These are phyloP conservation scores for Goniozus legneri DNA, from an alignment of 1,140 invertebrate genomes.

Conservation along the genomic window DNA sequence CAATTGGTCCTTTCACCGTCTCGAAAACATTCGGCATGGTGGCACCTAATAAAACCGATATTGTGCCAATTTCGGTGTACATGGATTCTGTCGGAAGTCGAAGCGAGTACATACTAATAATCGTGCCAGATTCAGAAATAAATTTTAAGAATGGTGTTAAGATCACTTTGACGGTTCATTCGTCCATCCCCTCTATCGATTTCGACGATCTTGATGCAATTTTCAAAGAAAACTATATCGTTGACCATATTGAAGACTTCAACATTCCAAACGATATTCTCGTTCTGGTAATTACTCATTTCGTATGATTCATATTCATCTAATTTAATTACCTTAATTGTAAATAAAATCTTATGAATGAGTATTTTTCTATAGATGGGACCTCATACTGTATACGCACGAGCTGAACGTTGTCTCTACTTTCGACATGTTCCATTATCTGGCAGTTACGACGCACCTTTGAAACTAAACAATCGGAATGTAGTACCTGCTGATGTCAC, in stretches of 20 bases:
- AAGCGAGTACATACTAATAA: conserved; percentile 23
- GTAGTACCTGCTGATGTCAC: conserved; percentile 25
- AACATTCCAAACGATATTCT: no score
- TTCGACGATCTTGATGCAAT: conserved; percentile 32
- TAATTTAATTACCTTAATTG: no score
- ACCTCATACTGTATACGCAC: conserved; percentile 24
- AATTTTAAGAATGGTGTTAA: conserved; percentile 14
- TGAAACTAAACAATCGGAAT: conserved; percentile 31
- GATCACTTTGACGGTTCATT: conserved; percentile 22
- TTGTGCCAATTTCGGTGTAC: conserved; percentile 21
- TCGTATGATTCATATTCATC: neutral
- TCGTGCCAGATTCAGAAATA: conserved; percentile 21
- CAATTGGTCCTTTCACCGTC: conserved; percentile 26
- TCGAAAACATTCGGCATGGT: conserved; percentile 20
- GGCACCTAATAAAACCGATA: conserved; percentile 14
- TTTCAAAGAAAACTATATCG: conserved; percentile 35
- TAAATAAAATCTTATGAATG: no score
- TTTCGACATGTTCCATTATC: conserved; percentile 28
- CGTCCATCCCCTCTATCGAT: conserved; percentile 29
- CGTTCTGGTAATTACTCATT: no score
- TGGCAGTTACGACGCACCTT: conserved; percentile 16
- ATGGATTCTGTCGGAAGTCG: conserved; percentile 20
- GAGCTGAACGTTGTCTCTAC: conserved; percentile 27
- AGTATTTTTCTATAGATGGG: conserved; percentile 20
- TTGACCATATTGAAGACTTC: conserved; percentile 26